Percentiles rank a stretch among this genome's conserved stretches.
phyloP scores from a whole-genome alignment of 2,888 invertebrate species.

The Drosophila acutilabella region DNA sequence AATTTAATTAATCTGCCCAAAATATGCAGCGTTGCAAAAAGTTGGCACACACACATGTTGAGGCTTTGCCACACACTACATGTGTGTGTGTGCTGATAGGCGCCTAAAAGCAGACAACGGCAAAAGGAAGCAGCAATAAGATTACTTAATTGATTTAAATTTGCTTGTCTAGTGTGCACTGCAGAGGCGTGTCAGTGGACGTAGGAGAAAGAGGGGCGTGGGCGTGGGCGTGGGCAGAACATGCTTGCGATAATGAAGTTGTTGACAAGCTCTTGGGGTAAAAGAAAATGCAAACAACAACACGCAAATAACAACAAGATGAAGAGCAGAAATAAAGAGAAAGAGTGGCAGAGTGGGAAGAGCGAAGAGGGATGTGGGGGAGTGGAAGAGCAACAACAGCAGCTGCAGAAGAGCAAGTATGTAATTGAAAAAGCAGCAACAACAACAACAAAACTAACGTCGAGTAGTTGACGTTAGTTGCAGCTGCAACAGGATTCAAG shows the following conservation, averaged over 20 bases:
- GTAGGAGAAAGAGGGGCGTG: not conserved
- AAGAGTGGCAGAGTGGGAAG: not conserved
- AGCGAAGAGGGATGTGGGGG: constrained; percentile 10
- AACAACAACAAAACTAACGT: constrained; percentile 15
- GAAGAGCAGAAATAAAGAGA: not conserved
- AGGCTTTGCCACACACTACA: constrained; percentile 49
- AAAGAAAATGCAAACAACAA: constrained; percentile 64
- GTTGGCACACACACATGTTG: constrained; percentile 53
- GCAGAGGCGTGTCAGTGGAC: not conserved
- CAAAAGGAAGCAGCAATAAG: constrained; percentile 65
- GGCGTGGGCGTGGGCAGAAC: constrained; percentile 11
- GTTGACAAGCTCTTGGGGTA: constrained; percentile 74
- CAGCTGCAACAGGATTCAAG: constrained; percentile 46
- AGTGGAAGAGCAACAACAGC: constrained; percentile 41
- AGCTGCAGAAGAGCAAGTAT: constrained; percentile 37
- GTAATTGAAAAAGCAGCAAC: constrained; percentile 65
- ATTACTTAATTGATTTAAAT: constrained; percentile 79
- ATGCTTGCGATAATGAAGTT: constrained; percentile 75
- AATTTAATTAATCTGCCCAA: constrained; percentile 78
- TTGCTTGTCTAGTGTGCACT: constrained; percentile 68
- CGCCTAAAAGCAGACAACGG: constrained; percentile 67
- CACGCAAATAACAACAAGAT: constrained; percentile 38
- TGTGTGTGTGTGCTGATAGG: constrained; percentile 14
- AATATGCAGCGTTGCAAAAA: constrained; percentile 77
- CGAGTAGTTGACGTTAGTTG: constrained; percentile 27